Base-by-base conservation (phyloP, 1,140 invertebrate species). In the Hermetia illucens region DNA sequence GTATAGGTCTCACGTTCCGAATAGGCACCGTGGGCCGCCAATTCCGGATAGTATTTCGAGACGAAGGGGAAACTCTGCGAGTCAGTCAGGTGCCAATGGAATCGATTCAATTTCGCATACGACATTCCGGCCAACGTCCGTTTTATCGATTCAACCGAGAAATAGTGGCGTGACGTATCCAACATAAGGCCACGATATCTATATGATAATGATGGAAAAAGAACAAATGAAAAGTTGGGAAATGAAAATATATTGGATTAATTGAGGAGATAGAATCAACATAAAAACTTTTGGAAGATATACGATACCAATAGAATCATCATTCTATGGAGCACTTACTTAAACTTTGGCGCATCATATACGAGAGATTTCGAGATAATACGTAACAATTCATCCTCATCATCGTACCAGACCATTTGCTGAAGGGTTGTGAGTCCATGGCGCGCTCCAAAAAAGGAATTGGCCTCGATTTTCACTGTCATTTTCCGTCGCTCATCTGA, bases 31-130 rank as follows among this genome's bases (percentile, higher is more conserved):
- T 77, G 77, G 41, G 73, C 70, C 2, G 75, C 68, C 51, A 89
- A 61, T 44, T 78, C 67, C 1, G 84, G 83, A 20, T 77, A 72
- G 39, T 70, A 67, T 10, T 72, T 65, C 3, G 80, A 70, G 22
- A 74, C 61, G 43, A 86, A 68, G 0, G 84, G 83, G 58, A 88
- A 88, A 48, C 82, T 84, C 47, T 90, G 84, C 0, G 77, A 75
- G 52, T 88, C 85, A 2, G 81, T 83, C 0, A 81, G 68, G 50
- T 90, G 85, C 82, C 82, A 87, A 56, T 89, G 85, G 38, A 90
- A 76, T 6, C 81, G 77, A 62, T 90, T 90, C 34, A 90, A 62
- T 62, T 90, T 90, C 39, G 71, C 72, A 12, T 79, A 69, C 3
- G 77, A 74, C 75, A 90, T 82, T 1, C 70, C 82, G 38, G 82